Conservation (phyloP, 1,140 invertebrate genomes). For the Cotesia chilonis region DNA sequence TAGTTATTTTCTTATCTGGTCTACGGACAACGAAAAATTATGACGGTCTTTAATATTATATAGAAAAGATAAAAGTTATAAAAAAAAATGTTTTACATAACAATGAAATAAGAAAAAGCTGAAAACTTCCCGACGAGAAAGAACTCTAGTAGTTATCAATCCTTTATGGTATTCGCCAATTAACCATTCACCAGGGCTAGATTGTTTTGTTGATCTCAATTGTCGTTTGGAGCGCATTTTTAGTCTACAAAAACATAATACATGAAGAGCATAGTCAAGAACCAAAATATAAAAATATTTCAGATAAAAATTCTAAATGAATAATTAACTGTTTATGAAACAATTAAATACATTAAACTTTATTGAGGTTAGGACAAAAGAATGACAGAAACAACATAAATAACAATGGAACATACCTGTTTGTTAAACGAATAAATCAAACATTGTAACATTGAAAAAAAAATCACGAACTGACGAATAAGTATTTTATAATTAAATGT, state of each 20-base stretch:
- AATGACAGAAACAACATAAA: background rate
- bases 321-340: background rate
- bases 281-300: conserved; percentile 3
- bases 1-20: no score
- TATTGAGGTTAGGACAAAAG: conserved; percentile 11
- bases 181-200: conserved; percentile 1
- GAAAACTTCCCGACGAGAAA: conserved; percentile 22
- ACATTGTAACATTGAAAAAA: background rate
- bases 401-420: background rate
- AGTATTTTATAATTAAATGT: background rate
- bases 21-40: no score
- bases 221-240: conserved; percentile 3
- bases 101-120: conserved; percentile 18
- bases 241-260: conserved; percentile 10
- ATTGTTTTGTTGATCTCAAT: conserved; percentile 7
- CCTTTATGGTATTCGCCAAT: conserved; percentile 6
- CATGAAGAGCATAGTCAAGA: background rate
- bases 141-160: conserved; percentile 8
- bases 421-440: conserved; percentile 3
- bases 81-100: no score
- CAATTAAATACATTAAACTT: background rate
- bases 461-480: conserved; percentile 1
- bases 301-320: conserved; percentile 10
- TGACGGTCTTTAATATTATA: no score
- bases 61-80: no score